Conservation (phyloP, 2,888 invertebrate species). For the Clitarchus hookeri region DNA sequence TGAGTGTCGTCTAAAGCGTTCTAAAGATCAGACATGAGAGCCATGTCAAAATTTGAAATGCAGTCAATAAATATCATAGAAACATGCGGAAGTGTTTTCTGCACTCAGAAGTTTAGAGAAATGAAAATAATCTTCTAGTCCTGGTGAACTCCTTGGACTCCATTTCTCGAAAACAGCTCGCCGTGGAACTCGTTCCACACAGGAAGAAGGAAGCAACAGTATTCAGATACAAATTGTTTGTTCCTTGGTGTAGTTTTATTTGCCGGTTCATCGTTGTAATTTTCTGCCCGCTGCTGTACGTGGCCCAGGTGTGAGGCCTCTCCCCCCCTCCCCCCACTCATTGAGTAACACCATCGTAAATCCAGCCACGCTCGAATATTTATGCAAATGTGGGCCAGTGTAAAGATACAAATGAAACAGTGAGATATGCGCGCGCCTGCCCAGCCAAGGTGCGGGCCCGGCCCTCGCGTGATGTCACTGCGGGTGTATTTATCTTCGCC, state of each 20-base stretch:
- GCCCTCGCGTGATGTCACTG: too few relatives aligned
- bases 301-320: neutral
- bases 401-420: too few relatives aligned
- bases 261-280: neutral
- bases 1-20: too few relatives aligned
- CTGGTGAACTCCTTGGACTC: neutral
- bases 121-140: neutral
- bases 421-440: too few relatives aligned
- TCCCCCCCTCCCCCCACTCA: neutral
- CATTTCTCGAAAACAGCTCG: neutral
- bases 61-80: neutral
- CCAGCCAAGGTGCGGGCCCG: too few relatives aligned
- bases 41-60: neutral
- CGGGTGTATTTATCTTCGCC: too few relatives aligned
- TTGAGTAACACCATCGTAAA: neutral
- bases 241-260: too few relatives aligned
- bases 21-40: too few relatives aligned
- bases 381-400: neutral
- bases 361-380: neutral
- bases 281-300: neutral
- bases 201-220: constrained; percentile 40
- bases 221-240: too few relatives aligned
- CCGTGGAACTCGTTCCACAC: constrained; percentile 33
- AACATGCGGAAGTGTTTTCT: neutral
- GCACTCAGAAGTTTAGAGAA: neutral